These are phyloP conservation scores for Agrotis puta DNA, from an alignment of 2,888 invertebrate genomes.

Conservation along the genomic window DNA sequence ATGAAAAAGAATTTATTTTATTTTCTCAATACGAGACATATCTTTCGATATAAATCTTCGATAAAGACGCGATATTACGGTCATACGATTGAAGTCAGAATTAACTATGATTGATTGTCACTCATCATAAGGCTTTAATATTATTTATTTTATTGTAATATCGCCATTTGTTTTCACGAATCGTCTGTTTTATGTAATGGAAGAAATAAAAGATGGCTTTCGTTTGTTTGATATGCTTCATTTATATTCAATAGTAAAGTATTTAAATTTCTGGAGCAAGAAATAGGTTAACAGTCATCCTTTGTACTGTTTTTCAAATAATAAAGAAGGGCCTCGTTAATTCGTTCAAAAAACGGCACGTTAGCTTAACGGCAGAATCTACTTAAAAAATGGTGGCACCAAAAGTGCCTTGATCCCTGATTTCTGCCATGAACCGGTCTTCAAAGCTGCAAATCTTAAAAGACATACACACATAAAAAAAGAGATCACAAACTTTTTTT, in stretches of 20 bases:
- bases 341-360: too few species aligned
- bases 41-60: background rate
- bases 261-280: background rate
- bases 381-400: background rate
- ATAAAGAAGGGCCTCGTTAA: too few species aligned
- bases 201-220: slow-evolving; percentile 10
- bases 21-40: too few species aligned
- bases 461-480: background rate
- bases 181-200: slow-evolving; percentile 26
- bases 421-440: background rate
- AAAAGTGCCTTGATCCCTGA: background rate
- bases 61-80: too few species aligned
- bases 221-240: slow-evolving; percentile 28
- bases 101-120: slow-evolving; percentile 28
- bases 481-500: too few species aligned
- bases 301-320: too few species aligned
- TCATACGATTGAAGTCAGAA: slow-evolving; percentile 39
- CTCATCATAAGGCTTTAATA: slow-evolving; percentile 30
- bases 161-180: slow-evolving; percentile 20
- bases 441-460: background rate
- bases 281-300: background rate
- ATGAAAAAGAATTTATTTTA: too few species aligned
- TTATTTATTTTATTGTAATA: slow-evolving; percentile 28
- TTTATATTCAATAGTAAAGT: slow-evolving; percentile 10
- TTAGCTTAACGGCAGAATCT: background rate